Evolutionary conservation across 37 sponge, comb jelly and placozoan genomes (phyloP), one percentile per base, ranked within the genome.

Genomic region (Crambe crambe): DNA sequence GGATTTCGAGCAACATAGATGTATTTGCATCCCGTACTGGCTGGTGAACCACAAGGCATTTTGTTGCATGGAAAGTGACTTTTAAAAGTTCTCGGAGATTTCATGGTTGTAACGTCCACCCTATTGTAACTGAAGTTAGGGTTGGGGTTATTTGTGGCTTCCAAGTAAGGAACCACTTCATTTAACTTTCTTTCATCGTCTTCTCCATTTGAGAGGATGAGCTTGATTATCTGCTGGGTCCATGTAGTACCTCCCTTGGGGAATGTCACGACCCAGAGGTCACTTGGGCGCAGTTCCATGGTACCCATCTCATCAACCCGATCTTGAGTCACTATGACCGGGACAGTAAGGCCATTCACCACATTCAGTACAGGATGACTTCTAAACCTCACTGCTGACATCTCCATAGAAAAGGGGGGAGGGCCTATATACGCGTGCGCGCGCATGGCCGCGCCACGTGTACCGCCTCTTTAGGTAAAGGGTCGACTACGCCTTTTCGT

Each of bases 1-100:
- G 92, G 92, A 70, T 92, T 87, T 30, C 92, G 54, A 5, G 58
- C 70, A 17, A 84, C 84, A 32, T 83, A 80, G 81, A 92, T 83
- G 75, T 87, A 92, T 73, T 87, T 87, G 47, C 76, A 71, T n/a
- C 78, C 65, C 54, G 75, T 63, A 44, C 65, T 37, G 56, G n/a
- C 59, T 34, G 89, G 83, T 38, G 23, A 61, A 25, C 83, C 83
- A 72, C 86, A 80, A 3, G 89, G 84, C 59, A 81, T 66, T 15
- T 65, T 58, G 56, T 74, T 59, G 70, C 78, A 86, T 37, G 87
- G 75, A 2, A 82, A 44, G 65, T 91, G 92, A 36, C 87, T 86
- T 63, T 86, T 91, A 61, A 91, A 56, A 36, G 70, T 42, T 25
- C 92, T 79, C 2, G 92, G 92, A 25, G 26, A 25, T n/a, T n/a